phyloP scores from a whole-genome alignment of 2,113 vertebrate genomes.

The Macaca nemestrina region DNA sequence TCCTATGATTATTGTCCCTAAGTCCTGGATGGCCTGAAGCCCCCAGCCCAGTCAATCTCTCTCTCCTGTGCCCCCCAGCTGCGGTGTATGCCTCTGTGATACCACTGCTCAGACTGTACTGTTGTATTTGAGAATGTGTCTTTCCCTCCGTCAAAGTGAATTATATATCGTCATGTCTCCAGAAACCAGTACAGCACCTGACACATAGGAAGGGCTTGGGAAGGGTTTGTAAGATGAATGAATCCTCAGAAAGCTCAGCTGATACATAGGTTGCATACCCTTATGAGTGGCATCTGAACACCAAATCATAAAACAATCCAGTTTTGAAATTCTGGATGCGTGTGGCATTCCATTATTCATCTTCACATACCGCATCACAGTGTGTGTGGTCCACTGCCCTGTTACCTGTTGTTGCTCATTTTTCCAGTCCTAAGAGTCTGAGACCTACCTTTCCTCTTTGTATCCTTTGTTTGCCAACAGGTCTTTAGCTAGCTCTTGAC shows the following conservation, averaged over 20 bases:
- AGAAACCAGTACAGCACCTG: neutral
- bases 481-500: neutral
- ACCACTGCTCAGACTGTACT: neutral
- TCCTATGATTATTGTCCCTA: neutral
- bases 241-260: neutral
- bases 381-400: neutral
- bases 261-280: neutral
- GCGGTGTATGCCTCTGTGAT: neutral
- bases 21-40: neutral
- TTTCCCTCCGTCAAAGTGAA: neutral
- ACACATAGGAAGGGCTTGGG: neutral
- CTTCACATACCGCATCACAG: neutral
- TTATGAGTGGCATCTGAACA: neutral
- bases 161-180: neutral
- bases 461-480: neutral
- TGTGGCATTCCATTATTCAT: neutral
- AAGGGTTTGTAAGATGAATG: neutral
- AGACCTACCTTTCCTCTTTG: neutral
- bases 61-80: neutral
- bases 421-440: neutral
- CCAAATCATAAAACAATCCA: neutral
- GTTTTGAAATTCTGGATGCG: neutral
- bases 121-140: neutral
- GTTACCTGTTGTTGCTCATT: neutral
- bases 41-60: fast-evolving